Evolutionary conservation across 1,140 invertebrate genomes (phyloP).

Genomic region (Heliconius melpomene): DNA sequence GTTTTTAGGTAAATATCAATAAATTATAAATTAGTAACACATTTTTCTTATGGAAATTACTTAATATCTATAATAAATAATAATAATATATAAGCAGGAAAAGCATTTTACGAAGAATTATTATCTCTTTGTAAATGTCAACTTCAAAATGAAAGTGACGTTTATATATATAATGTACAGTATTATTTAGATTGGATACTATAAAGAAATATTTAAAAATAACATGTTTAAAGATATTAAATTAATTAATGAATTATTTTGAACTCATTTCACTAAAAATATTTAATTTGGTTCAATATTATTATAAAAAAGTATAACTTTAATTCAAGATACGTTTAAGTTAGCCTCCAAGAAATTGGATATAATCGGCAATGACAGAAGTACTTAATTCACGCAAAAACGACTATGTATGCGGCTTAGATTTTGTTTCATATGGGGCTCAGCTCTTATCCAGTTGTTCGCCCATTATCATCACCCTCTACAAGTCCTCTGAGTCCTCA

Average conservation of each 20-base stretch:
- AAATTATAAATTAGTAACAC: background rate
- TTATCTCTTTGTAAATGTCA: conserved; percentile 16
- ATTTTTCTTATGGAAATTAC: background rate
- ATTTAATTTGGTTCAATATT: background rate
- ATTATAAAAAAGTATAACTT: no score
- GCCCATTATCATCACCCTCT: no score
- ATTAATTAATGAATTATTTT: background rate
- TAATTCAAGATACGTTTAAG: no score
- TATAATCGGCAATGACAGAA: no score
- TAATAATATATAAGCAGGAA: background rate
- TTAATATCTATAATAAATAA: background rate
- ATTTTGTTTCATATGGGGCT: no score
- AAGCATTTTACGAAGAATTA: background rate
- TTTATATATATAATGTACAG: background rate
- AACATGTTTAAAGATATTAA: background rate
- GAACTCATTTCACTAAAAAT: background rate
- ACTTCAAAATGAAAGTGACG: conserved; percentile 17
- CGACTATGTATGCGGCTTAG: no score
- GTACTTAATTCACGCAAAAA: no score
- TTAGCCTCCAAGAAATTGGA: no score
- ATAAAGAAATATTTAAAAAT: background rate
- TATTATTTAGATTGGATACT: background rate
- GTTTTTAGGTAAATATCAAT: background rate
- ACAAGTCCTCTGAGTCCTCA: no score
- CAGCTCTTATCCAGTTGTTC: no score